phyloP scores from a whole-genome alignment of 1,140 invertebrate genomes.

The Bombyx mandarina region DNA sequence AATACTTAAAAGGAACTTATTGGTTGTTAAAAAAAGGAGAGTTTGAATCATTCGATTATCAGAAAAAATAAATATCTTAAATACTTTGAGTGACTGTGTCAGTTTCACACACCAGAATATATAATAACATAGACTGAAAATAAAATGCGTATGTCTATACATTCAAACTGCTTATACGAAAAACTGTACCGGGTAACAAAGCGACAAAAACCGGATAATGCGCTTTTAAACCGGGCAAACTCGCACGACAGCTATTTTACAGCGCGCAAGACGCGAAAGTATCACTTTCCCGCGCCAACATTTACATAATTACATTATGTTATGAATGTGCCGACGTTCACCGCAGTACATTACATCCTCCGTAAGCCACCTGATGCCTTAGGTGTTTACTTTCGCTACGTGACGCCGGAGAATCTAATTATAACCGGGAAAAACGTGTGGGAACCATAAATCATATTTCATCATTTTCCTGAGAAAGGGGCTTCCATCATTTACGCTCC shows the following conservation, averaged over 20 bases:
- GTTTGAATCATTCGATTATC: no score
- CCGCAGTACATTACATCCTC: conserved; percentile 24
- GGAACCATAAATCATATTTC: conserved; percentile 45
- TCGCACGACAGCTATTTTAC: conserved; percentile 2
- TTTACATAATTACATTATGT: conserved; percentile 19
- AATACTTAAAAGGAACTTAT: no score
- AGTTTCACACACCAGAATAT: no score
- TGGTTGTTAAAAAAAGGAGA: no score
- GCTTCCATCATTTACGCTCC: neutral
- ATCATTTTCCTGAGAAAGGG: conserved; percentile 15
- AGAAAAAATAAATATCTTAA: no score
- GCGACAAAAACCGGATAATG: no score
- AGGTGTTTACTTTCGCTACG: conserved; percentile 35
- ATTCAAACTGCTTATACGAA: no score
- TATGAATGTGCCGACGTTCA: conserved; percentile 7
- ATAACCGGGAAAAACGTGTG: conserved; percentile 23
- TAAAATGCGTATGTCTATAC: no score
- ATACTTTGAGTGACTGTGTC: no score
- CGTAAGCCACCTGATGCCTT: conserved; percentile 36
- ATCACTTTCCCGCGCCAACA: conserved; percentile 11
- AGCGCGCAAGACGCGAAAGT: conserved; percentile 11
- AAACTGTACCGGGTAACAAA: no score
- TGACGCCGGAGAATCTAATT: conserved; percentile 35
- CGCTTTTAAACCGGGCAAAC: neutral
- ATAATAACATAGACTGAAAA: no score